Base-by-base conservation (phyloP, 2,888 invertebrate species). In the Macaria liturata region DNA sequence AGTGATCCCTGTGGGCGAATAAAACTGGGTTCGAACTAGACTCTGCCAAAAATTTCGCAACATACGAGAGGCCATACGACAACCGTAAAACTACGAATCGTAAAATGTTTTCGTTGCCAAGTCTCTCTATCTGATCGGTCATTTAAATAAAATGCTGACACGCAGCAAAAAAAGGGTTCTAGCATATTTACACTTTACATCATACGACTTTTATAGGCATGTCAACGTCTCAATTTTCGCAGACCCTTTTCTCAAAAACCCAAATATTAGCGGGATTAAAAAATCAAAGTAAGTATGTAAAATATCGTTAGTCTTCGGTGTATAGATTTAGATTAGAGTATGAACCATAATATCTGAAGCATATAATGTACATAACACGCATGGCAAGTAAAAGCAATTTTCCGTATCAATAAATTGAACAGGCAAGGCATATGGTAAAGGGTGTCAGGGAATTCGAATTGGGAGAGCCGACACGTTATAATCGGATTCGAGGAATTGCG, bases 391-490 rank as follows among this genome's bases (percentile, higher is more conserved):
- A 57, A 56, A 59, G 58, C 48, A 67, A 66, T 64, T 62, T 64
- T 61, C 59, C 56, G 49, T 61, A 31, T 48, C 54, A 58, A 62
- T 64, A 64, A 62, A 59, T 61, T 51, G 53, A 60, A 59, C 57
- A 60, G 49, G 42, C 42, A 50, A 37, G 4, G 7, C 34, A 37
- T 48, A 49, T 42, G 45, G 49, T 31, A 48, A 44, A 47, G 48
- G 57, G 54, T 48, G 50, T 61, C 45, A 39, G 51, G 49, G 50
- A 54, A 46, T 56, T 62, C 45, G 49, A 54, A 48, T 43, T 51
- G 48, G 40, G 51, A 53, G 49, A 52, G 9, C 49, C 40, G 46
- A n/a, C 40, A 56, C 55, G 53, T 43, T 49, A 44, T 49, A 45
- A 55, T 49, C 57, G 56, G 50, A 60, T 59, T 60, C 49, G 43